Evolutionary conservation across 2,797 vertebrate genomes (phyloP).

Genomic region (Nasua narica): DNA sequence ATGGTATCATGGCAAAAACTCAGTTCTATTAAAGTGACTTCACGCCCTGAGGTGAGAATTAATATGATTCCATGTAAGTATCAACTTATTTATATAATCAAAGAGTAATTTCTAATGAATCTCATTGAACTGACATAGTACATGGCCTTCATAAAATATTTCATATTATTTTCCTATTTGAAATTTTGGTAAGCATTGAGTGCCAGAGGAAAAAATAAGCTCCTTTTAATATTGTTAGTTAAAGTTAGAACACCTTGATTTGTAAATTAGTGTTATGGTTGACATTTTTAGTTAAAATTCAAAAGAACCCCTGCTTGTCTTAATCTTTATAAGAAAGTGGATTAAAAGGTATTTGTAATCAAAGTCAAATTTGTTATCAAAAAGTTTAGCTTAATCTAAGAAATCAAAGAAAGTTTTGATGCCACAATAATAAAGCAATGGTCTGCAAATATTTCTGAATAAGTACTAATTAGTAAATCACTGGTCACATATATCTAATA

Average conservation of each 20-base stretch:
- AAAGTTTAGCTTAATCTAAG: not conserved
- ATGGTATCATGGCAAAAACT: not conserved
- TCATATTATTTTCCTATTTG: not conserved
- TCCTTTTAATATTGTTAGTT: constrained; percentile 28
- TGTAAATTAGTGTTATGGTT: constrained; percentile 6
- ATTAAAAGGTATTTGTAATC: not conserved
- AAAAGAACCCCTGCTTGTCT: not conserved
- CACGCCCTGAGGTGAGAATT: not conserved
- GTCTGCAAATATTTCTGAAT: not conserved
- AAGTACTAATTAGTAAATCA: not conserved
- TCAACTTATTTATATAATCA: not conserved
- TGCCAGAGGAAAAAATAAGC: not conserved
- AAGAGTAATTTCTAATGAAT: not conserved
- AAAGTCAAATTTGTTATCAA: not conserved
- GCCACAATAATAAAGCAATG: not conserved
- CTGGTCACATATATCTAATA: accelerated
- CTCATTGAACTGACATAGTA: not conserved
- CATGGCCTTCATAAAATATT: not conserved
- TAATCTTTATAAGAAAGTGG: not conserved
- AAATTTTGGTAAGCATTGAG: not conserved
- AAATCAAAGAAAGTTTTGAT: not conserved
- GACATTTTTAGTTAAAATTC: constrained; percentile 18
- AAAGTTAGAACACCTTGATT: not conserved
- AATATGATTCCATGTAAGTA: not conserved
- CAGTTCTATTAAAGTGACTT: not conserved